Conservation (phyloP, 2,888 invertebrate species). For the Zootermopsis nevadensis region DNA sequence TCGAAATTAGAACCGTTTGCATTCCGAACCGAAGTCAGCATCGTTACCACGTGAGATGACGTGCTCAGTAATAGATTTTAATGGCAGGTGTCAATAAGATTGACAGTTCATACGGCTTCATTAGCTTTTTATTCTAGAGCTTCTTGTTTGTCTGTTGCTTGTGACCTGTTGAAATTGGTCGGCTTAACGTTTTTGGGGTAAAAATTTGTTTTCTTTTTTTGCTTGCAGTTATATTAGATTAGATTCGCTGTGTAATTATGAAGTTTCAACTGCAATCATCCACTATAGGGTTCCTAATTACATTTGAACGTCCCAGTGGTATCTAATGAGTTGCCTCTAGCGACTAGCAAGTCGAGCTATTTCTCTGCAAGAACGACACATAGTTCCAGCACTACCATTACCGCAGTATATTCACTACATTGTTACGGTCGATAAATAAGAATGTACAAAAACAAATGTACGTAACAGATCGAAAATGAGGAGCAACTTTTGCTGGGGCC, state of each 20-base stretch:
- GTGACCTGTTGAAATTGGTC: neutral
- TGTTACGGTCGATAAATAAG: no score
- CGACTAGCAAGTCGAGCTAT: neutral
- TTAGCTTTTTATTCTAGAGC: neutral
- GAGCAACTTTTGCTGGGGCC: no score
- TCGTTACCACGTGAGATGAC: no score
- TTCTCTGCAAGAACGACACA: neutral
- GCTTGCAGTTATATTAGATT: conserved; percentile 35
- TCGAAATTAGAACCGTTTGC: no score
- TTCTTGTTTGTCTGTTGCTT: neutral
- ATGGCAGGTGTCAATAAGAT: neutral
- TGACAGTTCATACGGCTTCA: neutral
- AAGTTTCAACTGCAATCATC: conserved; percentile 24
- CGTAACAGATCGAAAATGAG: no score
- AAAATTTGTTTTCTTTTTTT: conserved; percentile 29
- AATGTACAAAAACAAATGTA: no score
- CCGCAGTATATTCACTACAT: no score
- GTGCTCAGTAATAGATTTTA: no score
- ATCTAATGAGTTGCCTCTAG: conserved; percentile 36
- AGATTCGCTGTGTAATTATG: conserved; percentile 28
- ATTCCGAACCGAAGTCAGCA: no score
- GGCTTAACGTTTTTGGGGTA: conserved; percentile 22
- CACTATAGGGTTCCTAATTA: conserved; percentile 27
- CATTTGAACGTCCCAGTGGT: conserved; percentile 21
- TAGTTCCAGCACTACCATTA: neutral